Base-by-base conservation (phyloP, 2,797 vertebrate genomes). In the Chelmon rostratus region DNA sequence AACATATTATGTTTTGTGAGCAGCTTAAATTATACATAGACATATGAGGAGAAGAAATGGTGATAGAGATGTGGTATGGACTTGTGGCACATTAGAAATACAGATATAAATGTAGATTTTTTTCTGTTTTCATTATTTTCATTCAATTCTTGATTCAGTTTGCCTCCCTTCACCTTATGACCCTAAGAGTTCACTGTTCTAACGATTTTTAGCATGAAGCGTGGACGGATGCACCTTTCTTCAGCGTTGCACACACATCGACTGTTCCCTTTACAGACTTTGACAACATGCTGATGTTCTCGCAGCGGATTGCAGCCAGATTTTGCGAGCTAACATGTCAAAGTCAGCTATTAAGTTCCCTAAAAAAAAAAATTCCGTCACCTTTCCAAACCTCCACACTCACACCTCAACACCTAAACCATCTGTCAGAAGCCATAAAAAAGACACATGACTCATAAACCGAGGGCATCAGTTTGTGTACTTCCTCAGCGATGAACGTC, bases 341-440 rank as follows among this genome's bases (percentile, higher is more conserved):
- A 42, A 74, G 21, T 70, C 28, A 10, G 23, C 42, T 16, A 76
- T 75, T 5, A 65, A 59, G 49, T 64, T 52, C 13, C 18, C 16
- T 23, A 42, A 73, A 72, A 12, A 46, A 12, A 59, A 72, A 82
- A 16, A 23, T 58, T 44, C 68, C 61, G 70, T 58, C 68, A 54
- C 69, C 66, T 81, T 80, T 63, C 63, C 13, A 10, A 74, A 66
- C 56, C 37, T 59, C 61, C 28, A 12, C 5, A 25, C 19, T 79
- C 58, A 21, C 67, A 68, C 64, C 47, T 61, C 47, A 63, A 61
- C 62, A 73, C 52, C 38, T 58, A 47, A 68, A 72, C 64, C 66
- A 76, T 81, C 73, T 79, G 72, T 77, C 78, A 85, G 37, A 79
- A 82, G 68, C 50, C 49, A 56, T 83, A 83, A 79, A 84, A 65